A percentile compares a stretch with the other conserved stretches of the same genome.
These are phyloP conservation scores for Sinocyclocheilus maitianheensis DNA, from an alignment of 2,113 vertebrate species.

Conservation along the genomic window DNA sequence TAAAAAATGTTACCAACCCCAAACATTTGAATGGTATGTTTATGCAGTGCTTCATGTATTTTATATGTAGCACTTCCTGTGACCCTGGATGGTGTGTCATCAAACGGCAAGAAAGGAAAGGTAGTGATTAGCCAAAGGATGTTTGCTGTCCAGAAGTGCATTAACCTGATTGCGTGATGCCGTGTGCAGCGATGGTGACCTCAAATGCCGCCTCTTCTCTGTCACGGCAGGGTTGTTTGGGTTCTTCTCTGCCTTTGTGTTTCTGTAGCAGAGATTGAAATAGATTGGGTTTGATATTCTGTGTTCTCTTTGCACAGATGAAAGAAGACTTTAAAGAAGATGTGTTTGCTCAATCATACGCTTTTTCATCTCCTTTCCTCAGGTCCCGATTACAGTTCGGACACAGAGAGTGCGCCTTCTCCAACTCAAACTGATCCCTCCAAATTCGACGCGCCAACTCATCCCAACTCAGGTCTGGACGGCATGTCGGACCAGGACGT, in stretches of 20 bases:
- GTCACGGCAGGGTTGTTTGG: conserved; percentile 1
- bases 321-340: conserved; percentile 12
- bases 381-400: conserved; percentile 97
- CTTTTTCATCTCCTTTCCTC: conserved; percentile 32
- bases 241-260: conserved; percentile 4
- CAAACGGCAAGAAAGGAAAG: not conserved
- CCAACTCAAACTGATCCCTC: conserved; percentile 87
- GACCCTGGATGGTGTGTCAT: not conserved
- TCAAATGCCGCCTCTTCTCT: conserved; percentile 4
- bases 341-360: conserved; percentile 1
- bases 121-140: conserved; percentile 17
- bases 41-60: not conserved
- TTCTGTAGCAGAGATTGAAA: conserved; percentile 23
- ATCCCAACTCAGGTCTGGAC: conserved; percentile 69
- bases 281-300: conserved; percentile 12
- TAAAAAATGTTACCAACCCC: not conserved
- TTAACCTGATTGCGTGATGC: conserved; percentile 23
- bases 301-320: conserved; percentile 8
- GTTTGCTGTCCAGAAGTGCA: conserved; percentile 10
- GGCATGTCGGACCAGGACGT: conserved; percentile 66
- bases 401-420: conserved; percentile 97
- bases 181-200: not conserved
- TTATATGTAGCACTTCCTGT: not conserved
- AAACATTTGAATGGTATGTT: not conserved
- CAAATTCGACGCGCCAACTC: conserved; percentile 80